phyloP scores from a whole-genome alignment of 2,797 vertebrate genomes.

The Varecia variegata region DNA sequence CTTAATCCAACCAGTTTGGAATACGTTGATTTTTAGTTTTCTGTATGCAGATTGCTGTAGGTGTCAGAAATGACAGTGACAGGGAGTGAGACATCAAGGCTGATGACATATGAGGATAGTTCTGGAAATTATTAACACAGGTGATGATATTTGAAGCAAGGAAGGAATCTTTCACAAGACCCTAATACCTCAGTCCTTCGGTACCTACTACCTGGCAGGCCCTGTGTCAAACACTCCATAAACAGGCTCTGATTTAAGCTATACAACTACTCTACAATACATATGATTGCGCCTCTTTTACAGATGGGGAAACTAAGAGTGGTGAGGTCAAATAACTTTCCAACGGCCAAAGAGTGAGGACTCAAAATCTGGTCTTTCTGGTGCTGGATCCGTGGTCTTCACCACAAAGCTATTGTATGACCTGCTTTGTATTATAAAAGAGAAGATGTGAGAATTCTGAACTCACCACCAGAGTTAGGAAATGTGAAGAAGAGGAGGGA shows the following conservation, averaged over 20 bases:
- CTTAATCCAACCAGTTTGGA: neutral
- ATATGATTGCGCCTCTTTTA: neutral
- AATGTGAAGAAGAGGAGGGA: neutral
- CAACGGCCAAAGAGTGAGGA: neutral
- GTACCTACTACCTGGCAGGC: neutral
- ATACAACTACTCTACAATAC: neutral
- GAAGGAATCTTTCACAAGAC: neutral
- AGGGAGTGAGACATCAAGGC: neutral
- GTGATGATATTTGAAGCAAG: neutral
- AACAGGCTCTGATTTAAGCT: neutral
- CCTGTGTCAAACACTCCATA: neutral
- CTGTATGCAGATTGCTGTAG: neutral
- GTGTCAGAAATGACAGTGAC: neutral
- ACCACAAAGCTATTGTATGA: neutral
- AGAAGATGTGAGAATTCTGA: neutral
- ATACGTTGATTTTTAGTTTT: neutral
- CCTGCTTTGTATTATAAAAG: neutral
- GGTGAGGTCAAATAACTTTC: neutral
- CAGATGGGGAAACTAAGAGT: neutral
- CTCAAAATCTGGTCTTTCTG: neutral
- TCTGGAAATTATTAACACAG: neutral
- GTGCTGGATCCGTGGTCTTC: neutral
- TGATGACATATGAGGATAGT: neutral
- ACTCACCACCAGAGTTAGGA: neutral
- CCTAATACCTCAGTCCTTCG: neutral